These are phyloP conservation scores for Perccottus glenii DNA, from an alignment of 2,113 vertebrate genomes.

Conservation along the genomic window DNA sequence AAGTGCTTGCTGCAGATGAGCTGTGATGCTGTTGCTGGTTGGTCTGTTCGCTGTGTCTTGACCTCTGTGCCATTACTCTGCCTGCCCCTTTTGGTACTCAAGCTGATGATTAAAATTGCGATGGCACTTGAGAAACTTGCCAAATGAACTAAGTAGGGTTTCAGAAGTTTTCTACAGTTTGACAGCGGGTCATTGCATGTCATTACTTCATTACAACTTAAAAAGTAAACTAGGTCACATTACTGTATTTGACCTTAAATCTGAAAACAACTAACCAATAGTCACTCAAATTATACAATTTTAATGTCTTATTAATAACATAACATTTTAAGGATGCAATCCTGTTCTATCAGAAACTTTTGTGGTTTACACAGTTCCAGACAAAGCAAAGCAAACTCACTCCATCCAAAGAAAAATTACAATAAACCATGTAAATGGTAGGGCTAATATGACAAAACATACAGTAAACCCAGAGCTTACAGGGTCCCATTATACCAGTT, in stretches of 20 bases:
- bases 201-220: too few relatives aligned
- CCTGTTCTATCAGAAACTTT: too few relatives aligned
- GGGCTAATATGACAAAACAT: constrained; percentile 13
- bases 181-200: background rate
- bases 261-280: too few relatives aligned
- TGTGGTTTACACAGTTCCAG: constrained; percentile 27
- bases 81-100: constrained; percentile 44
- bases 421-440: constrained; percentile 31
- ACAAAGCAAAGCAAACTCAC: constrained; percentile 41
- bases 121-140: constrained; percentile 54
- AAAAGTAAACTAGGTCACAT: too few relatives aligned
- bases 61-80: constrained; percentile 52
- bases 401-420: constrained; percentile 42
- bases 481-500: background rate
- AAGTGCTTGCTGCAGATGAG: constrained; percentile 63
- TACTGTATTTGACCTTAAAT: too few relatives aligned
- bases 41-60: constrained; percentile 28
- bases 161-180: constrained; percentile 13
- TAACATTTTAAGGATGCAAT: too few relatives aligned
- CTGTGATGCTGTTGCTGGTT: constrained; percentile 53
- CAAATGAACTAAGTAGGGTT: constrained; percentile 33
- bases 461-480: constrained; percentile 34
- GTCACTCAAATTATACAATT: too few relatives aligned
- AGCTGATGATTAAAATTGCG: constrained; percentile 46
- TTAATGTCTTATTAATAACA: too few relatives aligned